Evolutionary conservation across 2,888 invertebrate species (phyloP), one percentile per base, ranked within the genome.

Genomic region (Notodonta dromedarius): DNA sequence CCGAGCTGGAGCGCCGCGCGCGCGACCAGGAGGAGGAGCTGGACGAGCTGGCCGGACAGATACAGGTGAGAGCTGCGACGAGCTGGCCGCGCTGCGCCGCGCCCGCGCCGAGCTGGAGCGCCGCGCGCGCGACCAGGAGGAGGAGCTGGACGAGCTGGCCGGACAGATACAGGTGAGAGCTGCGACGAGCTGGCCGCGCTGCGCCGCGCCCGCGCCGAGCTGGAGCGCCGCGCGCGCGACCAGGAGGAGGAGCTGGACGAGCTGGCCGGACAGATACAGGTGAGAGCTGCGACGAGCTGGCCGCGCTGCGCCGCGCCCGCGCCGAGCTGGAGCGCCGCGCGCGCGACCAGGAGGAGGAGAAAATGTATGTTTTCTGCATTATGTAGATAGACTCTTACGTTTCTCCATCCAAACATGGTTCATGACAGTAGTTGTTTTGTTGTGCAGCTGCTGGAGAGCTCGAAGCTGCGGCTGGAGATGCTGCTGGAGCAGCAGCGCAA

Each of bases 201-300:
- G 75, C 95, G 98, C 67, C 96, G 98, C 76, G 95, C 95, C 24
- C 97, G 98, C 84, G 96, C 97, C 70, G 98, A 99, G 73, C 94
- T 98, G 66, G 98, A 99, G 86, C 94, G 97, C 53, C 96, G 97
- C 69, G 93, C 96, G 42, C 95, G 98, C 67, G 97, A 97, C 82
- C 97, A 97, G 90, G 99, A 99, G 84, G 99, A 99, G 85, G 99
- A 99, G 86, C 93, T 99, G 58, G 99, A 99, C 82, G 99, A 99
- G 84, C 95, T 98, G 83, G 98, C 98, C 4, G 98, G 98, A 5
- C 97, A 97, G 90, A 96, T 98, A 79, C 96, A 96, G 87, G 94
- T 93, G 44, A 50, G 42, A 13, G n/a, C 46, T 24, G 24, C 24
- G 24, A 24, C 24, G 24, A 24, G 89, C 95, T 97, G 51, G 96